These are phyloP conservation scores for Catocala nupta DNA, from an alignment of 2,888 invertebrate species.

Conservation along the genomic window DNA sequence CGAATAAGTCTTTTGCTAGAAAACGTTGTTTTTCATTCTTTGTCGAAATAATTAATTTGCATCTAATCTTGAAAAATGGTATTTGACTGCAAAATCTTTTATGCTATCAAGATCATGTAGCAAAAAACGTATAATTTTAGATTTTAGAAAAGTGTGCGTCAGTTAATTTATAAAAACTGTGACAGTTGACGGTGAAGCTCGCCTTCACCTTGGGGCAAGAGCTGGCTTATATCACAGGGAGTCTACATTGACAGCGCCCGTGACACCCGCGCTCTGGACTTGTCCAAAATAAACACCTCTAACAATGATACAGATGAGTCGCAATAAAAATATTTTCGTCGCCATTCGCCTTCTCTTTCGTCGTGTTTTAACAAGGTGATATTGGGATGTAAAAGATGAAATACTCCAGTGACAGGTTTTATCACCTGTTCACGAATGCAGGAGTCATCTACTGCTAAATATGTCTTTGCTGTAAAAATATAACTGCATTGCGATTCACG, in stretches of 20 bases:
- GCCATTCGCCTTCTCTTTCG: conserved; percentile 54
- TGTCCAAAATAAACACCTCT: conserved; percentile 78
- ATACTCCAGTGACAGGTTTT: conserved; percentile 49
- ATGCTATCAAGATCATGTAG: conserved; percentile 27
- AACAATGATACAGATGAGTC: conserved; percentile 71
- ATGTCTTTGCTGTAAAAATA: conserved; percentile 67
- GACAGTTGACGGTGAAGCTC: conserved; percentile 72
- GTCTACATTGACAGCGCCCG: conserved; percentile 77
- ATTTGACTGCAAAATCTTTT: conserved; percentile 33
- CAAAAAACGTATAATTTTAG: conserved; percentile 45
- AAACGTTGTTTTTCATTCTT: conserved; percentile 29
- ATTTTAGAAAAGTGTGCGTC: conserved; percentile 58
- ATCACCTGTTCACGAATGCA: conserved; percentile 54
- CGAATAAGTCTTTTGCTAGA: conserved; percentile 31
- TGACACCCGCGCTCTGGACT: conserved; percentile 72
- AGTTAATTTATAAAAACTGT: conserved; percentile 74
- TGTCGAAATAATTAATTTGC: conserved; percentile 36
- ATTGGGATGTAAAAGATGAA: conserved; percentile 52
- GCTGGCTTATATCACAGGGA: conserved; percentile 77
- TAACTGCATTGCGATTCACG: conserved; percentile 58
- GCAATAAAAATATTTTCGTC: conserved; percentile 72
- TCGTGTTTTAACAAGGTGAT: conserved; percentile 48
- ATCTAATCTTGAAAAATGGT: conserved; percentile 34
- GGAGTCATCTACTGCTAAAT: conserved; percentile 52
- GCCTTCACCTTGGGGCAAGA: conserved; percentile 82